Evolutionary conservation across 1,140 invertebrate genomes (phyloP).

Genomic region (Drosophila grimshawi): DNA sequence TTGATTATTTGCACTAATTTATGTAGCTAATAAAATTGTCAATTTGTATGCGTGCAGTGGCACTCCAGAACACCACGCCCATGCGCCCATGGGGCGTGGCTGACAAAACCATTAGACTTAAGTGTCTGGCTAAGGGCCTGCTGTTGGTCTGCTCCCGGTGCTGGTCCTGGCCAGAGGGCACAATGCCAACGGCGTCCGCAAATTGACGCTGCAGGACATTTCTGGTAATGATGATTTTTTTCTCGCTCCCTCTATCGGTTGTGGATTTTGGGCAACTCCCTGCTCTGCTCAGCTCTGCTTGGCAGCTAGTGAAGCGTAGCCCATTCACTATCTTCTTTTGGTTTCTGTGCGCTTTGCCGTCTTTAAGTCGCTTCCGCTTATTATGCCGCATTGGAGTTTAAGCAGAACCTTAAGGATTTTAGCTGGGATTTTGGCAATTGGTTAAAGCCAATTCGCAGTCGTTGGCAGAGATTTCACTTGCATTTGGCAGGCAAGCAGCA

Average conservation of each 20-base stretch:
- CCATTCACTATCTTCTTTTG: constrained; percentile 17
- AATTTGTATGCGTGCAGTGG: constrained; percentile 74
- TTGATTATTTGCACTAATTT: constrained; percentile 81
- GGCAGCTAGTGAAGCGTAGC: constrained; percentile 21
- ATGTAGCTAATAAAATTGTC: constrained; percentile 80
- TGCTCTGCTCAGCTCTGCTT: constrained; percentile 1
- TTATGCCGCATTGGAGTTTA: constrained; percentile 68
- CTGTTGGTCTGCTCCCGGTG: constrained; percentile 28
- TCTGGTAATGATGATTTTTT: constrained; percentile 71
- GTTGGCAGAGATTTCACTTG: constrained; percentile 19
- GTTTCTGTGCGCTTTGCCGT: constrained; percentile 9
- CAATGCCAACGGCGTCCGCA: constrained; percentile 70
- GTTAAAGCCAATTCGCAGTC: constrained; percentile 39
- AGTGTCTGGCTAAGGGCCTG: constrained; percentile 52
- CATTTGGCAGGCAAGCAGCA: neutral
- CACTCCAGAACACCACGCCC: neutral
- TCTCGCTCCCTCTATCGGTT: neutral
- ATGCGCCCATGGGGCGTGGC: constrained; percentile 32
- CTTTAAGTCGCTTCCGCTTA: constrained; percentile 54
- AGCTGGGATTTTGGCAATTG: constrained; percentile 43
- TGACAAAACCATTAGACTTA: constrained; percentile 75
- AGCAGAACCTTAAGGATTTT: constrained; percentile 51
- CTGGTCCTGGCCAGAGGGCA: constrained; percentile 49
- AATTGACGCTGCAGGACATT: constrained; percentile 77
- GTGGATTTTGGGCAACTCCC: neutral